phyloP scores from a whole-genome alignment of 2,888 invertebrate genomes.

The Acholoe squamosa region DNA sequence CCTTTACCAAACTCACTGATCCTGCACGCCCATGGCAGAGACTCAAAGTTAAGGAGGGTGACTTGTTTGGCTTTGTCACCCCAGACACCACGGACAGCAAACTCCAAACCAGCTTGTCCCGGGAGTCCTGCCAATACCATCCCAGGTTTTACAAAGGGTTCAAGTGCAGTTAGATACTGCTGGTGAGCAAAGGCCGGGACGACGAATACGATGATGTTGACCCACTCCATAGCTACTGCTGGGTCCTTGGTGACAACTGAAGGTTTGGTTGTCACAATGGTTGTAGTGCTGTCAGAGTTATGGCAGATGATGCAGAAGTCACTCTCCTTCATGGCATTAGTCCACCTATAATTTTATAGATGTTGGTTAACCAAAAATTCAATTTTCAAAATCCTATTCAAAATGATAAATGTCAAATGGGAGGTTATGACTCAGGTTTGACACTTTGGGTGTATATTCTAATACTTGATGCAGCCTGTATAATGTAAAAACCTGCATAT shows the following conservation, averaged over 20 bases:
- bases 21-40: too few relatives aligned
- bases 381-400: too few relatives aligned
- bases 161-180: too few relatives aligned
- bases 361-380: too few relatives aligned
- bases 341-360: too few relatives aligned
- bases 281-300: background rate
- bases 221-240: too few relatives aligned
- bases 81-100: conserved; percentile 75
- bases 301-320: conserved; percentile 57
- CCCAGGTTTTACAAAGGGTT: too few relatives aligned
- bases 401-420: too few relatives aligned
- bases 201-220: too few relatives aligned
- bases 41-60: conserved; percentile 75
- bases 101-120: conserved; percentile 76
- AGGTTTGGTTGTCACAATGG: conserved; percentile 61
- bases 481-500: conserved; percentile 74
- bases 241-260: conserved; percentile 72
- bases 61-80: conserved; percentile 67
- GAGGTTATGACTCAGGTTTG: too few relatives aligned
- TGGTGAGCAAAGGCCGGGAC: too few relatives aligned
- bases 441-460: too few relatives aligned
- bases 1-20: conserved; percentile 74
- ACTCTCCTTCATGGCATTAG: conserved; percentile 45
- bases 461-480: conserved; percentile 75
- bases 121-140: conserved; percentile 75